phyloP scores from a whole-genome alignment of 2,888 invertebrate genomes.

The Candidula unifasciata region DNA sequence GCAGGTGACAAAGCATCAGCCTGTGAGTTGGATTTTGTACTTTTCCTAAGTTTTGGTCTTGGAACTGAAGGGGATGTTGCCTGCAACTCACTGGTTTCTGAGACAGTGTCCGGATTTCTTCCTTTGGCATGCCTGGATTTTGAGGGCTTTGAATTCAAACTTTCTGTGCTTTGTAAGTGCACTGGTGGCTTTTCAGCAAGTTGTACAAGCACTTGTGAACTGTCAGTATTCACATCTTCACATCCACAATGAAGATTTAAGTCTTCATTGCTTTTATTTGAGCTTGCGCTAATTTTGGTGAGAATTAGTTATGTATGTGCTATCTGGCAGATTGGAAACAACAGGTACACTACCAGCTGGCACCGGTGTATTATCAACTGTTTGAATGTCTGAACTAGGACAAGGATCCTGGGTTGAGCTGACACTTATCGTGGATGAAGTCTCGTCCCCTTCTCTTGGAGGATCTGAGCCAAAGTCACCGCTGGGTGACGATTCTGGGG shows the following conservation, averaged over 20 bases:
- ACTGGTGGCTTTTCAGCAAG: not conserved
- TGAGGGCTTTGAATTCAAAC: not conserved
- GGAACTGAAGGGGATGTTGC: slow-evolving; percentile 39
- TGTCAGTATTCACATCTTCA: not conserved
- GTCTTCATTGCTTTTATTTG: not conserved
- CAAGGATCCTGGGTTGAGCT: not conserved
- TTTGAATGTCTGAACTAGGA: not conserved
- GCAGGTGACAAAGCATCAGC: slow-evolving; percentile 21
- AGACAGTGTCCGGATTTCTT: not conserved
- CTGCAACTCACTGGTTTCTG: not conserved
- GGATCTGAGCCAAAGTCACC: slow-evolving; percentile 53
- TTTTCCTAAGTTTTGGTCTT: slow-evolving; percentile 52
- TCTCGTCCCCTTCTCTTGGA: slow-evolving; percentile 13
- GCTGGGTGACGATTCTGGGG: slow-evolving; percentile 67
- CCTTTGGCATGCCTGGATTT: not conserved
- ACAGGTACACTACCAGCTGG: not conserved
- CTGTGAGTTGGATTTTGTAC: slow-evolving; percentile 51
- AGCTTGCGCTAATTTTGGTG: not conserved
- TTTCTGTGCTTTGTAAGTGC: too few relatives aligned
- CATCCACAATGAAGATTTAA: not conserved
- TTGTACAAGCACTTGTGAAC: not conserved
- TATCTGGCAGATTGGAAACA: not conserved
- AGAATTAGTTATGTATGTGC: not conserved
- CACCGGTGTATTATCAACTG: not conserved
- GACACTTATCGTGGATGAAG: not conserved